Percentiles rank a stretch among this genome's conserved stretches.
phyloP scores from a whole-genome alignment of 2,888 invertebrate genomes.

The Magallana nippona region DNA sequence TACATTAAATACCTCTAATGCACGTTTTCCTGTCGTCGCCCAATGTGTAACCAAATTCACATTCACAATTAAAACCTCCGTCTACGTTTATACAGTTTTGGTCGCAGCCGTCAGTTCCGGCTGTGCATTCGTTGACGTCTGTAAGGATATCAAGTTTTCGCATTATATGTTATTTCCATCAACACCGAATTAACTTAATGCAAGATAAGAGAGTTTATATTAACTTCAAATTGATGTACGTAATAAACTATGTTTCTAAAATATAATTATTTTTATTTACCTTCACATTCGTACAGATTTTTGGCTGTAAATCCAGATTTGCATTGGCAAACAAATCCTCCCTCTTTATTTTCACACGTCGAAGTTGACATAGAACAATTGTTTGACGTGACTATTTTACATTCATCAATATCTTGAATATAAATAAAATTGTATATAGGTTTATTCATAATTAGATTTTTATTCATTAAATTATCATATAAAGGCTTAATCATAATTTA shows the following conservation, averaged over 20 bases:
- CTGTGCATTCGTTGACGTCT: constrained; percentile 47
- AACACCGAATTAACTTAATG: too few relatives aligned
- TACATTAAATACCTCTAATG: constrained; percentile 42
- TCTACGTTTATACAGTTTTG: constrained; percentile 41
- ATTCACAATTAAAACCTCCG: constrained; percentile 45
- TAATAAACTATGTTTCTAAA: too few relatives aligned
- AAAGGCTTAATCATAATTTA: too few relatives aligned
- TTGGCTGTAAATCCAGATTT: constrained; percentile 36
- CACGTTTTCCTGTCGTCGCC: constrained; percentile 47
- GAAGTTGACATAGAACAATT: constrained; percentile 29
- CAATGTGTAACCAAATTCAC: constrained; percentile 44
- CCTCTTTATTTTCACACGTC: constrained; percentile 43
- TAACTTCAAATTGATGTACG: background rate
- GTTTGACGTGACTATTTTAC: background rate
- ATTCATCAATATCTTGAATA: constrained; percentile 40
- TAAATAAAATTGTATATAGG: background rate
- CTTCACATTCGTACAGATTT: background rate
- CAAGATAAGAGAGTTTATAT: too few relatives aligned
- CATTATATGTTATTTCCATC: background rate
- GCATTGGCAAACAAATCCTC: constrained; percentile 46
- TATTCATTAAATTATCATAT: too few relatives aligned
- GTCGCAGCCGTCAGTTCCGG: constrained; percentile 21
- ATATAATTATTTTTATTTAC: background rate
- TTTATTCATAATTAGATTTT: background rate
- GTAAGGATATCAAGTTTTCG: background rate